A percentile compares a stretch with the other conserved stretches of the same genome.
These are phyloP conservation scores for Philaenus spumarius DNA, from an alignment of 1,140 invertebrate species.

Conservation along the genomic window DNA sequence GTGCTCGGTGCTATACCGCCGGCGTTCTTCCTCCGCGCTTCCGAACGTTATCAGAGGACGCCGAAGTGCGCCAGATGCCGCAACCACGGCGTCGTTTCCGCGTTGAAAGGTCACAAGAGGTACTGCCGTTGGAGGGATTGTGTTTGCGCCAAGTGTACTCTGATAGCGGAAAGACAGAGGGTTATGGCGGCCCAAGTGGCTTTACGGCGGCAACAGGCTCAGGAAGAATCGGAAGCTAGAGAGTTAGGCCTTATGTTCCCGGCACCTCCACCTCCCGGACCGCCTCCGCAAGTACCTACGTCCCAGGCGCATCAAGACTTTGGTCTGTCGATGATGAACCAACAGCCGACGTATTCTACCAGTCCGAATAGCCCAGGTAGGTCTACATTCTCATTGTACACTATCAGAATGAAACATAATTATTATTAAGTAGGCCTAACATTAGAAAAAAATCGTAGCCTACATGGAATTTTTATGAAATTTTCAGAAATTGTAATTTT, in stretches of 20 bases:
- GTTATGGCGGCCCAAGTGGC: slow-evolving; percentile 99
- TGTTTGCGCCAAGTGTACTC: slow-evolving; percentile 94
- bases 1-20: slow-evolving; percentile 69
- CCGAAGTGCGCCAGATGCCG: slow-evolving; percentile 98
- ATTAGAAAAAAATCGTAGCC: too few relatives aligned
- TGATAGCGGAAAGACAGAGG: slow-evolving; percentile 96
- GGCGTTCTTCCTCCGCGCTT: slow-evolving; percentile 75
- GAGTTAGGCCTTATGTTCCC: slow-evolving; percentile 81
- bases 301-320: neutral
- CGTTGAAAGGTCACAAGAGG: slow-evolving; percentile 95
- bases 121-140: slow-evolving; percentile 96
- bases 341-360: neutral
- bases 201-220: slow-evolving; percentile 79
- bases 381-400: too few relatives aligned
- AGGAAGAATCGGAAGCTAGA: slow-evolving; percentile 96
- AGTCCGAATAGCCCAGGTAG: slow-evolving; percentile 25
- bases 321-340: neutral
- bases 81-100: slow-evolving; percentile 97
- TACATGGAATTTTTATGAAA: too few relatives aligned
- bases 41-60: slow-evolving; percentile 90
- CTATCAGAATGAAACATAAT: too few relatives aligned
- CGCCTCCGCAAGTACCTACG: slow-evolving; percentile 1
- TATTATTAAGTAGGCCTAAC: too few relatives aligned
- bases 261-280: slow-evolving; percentile 12
- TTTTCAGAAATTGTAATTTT: too few relatives aligned